phyloP scores from a whole-genome alignment of 2,888 invertebrate species.

The Eudasyphora cyanicolor region DNA sequence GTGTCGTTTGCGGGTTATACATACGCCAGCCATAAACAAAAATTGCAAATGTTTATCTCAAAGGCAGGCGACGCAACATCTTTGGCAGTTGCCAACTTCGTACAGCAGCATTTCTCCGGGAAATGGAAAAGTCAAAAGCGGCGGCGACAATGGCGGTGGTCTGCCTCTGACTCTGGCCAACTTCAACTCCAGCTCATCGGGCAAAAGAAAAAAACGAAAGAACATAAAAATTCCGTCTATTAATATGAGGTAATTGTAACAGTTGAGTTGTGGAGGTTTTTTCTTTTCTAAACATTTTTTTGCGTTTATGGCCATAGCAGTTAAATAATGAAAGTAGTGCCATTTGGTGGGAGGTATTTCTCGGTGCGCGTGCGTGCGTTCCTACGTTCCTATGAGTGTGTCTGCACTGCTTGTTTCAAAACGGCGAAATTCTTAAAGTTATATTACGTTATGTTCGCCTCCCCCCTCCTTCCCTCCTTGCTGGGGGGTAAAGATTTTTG shows the following conservation, averaged over 20 bases:
- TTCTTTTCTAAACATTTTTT: background rate
- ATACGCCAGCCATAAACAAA: background rate
- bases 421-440: constrained; percentile 24
- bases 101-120: constrained; percentile 21
- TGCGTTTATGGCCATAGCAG: constrained; percentile 25
- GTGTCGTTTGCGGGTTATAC: background rate
- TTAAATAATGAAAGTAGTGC: constrained; percentile 53
- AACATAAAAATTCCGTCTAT: constrained; percentile 27
- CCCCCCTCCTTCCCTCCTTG: too few relatives aligned
- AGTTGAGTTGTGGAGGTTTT: constrained; percentile 56
- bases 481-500: constrained; percentile 20
- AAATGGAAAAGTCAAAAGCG: constrained; percentile 6
- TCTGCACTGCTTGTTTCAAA: background rate
- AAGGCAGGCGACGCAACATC: constrained; percentile 13
- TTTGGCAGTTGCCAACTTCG: background rate
- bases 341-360: constrained; percentile 59
- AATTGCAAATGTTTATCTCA: constrained; percentile 8
- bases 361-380: constrained; percentile 11
- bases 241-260: constrained; percentile 65
- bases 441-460: constrained; percentile 48
- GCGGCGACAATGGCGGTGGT: constrained; percentile 46
- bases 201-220: background rate
- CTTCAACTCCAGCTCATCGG: constrained; percentile 10
- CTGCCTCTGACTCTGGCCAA: constrained; percentile 57
- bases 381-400: background rate